Percentiles rank a stretch among this genome's conserved stretches.
phyloP scores from a whole-genome alignment of 2,797 vertebrate genomes.

The Helarctos malayanus region DNA sequence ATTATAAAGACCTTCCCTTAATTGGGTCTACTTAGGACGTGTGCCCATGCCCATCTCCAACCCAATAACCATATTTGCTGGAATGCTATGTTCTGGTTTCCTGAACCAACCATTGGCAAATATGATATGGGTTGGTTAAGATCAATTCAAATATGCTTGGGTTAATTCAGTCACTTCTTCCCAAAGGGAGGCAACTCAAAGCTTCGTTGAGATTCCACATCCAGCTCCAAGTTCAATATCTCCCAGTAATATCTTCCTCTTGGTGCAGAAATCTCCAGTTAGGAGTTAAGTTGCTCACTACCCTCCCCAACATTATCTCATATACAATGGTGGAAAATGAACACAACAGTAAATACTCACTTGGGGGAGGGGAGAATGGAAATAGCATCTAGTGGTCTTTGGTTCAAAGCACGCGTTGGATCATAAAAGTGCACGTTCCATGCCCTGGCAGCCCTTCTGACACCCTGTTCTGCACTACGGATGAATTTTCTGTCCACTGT shows the following conservation, averaged over 20 bases:
- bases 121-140: background rate
- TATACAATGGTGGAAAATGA: background rate
- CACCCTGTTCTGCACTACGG: background rate
- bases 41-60: background rate
- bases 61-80: background rate
- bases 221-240: background rate
- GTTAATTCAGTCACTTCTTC: background rate
- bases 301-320: background rate
- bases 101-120: background rate
- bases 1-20: background rate
- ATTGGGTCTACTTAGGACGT: background rate
- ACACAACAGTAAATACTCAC: background rate
- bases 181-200: background rate
- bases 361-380: background rate
- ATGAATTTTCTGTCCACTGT: too few relatives aligned
- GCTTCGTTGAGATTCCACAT: background rate
- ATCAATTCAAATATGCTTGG: background rate
- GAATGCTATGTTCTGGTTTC: background rate
- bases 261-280: background rate
- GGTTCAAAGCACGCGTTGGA: background rate
- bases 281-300: background rate
- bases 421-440: background rate
- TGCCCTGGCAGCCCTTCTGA: background rate
- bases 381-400: background rate
- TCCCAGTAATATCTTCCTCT: background rate